Conservation (phyloP, 2,888 invertebrate genomes). For the Pyrrhia umbra region DNA sequence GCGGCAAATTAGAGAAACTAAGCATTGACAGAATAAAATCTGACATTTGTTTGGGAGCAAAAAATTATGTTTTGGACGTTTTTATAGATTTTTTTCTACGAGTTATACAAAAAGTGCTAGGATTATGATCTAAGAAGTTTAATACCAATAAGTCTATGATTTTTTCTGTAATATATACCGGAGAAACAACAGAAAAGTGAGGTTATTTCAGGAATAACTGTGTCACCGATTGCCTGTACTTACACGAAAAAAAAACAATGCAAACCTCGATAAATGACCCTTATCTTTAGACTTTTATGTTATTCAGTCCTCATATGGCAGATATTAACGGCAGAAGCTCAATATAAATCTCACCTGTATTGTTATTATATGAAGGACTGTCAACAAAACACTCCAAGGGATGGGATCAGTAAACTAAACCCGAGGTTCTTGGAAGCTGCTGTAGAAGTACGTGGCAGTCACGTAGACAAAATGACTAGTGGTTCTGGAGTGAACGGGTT, state of each 20-base stretch:
- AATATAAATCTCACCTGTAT: slow-evolving; percentile 71
- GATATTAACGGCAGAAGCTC: slow-evolving; percentile 59
- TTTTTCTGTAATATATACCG: slow-evolving; percentile 9
- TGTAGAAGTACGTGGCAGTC: slow-evolving; percentile 57
- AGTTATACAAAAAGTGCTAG: slow-evolving; percentile 56
- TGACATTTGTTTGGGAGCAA: slow-evolving; percentile 72
- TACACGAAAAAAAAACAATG: slow-evolving; percentile 54
- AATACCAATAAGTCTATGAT: slow-evolving; percentile 11
- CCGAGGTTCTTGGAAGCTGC: slow-evolving; percentile 53
- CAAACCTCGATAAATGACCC: slow-evolving; percentile 68
- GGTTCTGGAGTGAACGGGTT: slow-evolving; percentile 79
- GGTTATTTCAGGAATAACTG: slow-evolving; percentile 55
- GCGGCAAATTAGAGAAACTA: slow-evolving; percentile 24
- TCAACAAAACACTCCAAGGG: slow-evolving; percentile 70
- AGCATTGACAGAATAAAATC: slow-evolving; percentile 51
- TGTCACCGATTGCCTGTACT: slow-evolving; percentile 36
- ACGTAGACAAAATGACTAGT: slow-evolving; percentile 75
- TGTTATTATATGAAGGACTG: slow-evolving; percentile 78
- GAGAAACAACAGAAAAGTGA: slow-evolving; percentile 50
- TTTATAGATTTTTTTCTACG: slow-evolving; percentile 58
- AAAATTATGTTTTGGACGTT: slow-evolving; percentile 63
- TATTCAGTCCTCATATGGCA: slow-evolving; percentile 60
- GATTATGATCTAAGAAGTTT: slow-evolving; percentile 37
- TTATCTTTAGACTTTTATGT: slow-evolving; percentile 59
- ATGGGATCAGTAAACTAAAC: slow-evolving; percentile 64